Evolutionary conservation across 2,888 invertebrate species (phyloP).

Genomic region (Cerastis rubricosa): DNA sequence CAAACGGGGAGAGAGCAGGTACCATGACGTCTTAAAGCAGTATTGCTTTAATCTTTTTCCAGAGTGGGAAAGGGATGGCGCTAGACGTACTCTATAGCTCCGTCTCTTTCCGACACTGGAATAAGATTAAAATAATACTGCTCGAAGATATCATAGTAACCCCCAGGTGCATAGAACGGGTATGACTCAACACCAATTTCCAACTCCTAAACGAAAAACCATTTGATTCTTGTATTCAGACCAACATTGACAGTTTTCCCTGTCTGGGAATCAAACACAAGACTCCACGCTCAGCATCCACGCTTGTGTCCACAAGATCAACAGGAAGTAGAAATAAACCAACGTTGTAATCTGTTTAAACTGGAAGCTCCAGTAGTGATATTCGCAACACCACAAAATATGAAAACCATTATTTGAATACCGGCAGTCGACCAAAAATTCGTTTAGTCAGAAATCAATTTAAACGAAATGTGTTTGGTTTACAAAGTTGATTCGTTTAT

Average conservation of each 20-base stretch:
- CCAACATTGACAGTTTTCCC: neutral
- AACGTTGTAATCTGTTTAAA: neutral
- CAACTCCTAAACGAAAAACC: neutral
- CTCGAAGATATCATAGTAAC: too few species aligned
- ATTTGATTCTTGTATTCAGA: neutral
- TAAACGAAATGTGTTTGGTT: constrained; percentile 33
- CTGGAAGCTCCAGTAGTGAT: neutral
- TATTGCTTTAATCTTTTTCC: too few species aligned
- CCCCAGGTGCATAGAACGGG: neutral
- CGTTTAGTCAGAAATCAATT: constrained; percentile 25
- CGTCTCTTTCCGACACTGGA: too few species aligned
- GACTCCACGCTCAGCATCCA: neutral
- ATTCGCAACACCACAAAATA: neutral
- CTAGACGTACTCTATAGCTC: too few species aligned
- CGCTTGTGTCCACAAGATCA: neutral
- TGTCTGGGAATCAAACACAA: neutral
- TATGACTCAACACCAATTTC: neutral
- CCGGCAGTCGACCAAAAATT: neutral
- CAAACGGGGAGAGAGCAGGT: neutral
- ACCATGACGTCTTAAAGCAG: too few species aligned
- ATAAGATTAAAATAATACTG: too few species aligned
- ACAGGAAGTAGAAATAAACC: neutral
- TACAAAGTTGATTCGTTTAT: constrained; percentile 19
- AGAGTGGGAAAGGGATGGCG: too few species aligned
- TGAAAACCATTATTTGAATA: neutral